These are phyloP conservation scores for Wiebesia pumilae DNA, from an alignment of 1,140 invertebrate genomes.

Conservation along the genomic window DNA sequence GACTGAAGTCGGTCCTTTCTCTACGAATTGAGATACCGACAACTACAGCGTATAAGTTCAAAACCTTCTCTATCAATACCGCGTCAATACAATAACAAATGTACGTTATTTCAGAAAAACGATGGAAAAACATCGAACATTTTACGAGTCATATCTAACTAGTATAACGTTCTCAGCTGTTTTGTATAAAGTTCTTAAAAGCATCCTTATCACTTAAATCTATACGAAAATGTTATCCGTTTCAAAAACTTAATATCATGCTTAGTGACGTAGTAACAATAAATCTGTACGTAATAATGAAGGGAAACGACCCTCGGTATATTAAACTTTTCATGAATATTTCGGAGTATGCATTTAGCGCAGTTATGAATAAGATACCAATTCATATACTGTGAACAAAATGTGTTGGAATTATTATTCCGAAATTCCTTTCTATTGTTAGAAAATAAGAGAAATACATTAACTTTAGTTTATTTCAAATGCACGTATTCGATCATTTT, in stretches of 20 bases:
- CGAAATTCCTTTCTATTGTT: background rate
- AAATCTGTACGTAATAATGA: background rate
- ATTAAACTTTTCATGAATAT: background rate
- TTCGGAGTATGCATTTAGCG: background rate
- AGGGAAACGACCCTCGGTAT: conserved; percentile 11
- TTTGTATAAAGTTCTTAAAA: background rate
- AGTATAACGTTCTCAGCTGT: background rate
- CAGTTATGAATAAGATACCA: background rate
- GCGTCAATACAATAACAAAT: no score
- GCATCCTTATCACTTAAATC: background rate
- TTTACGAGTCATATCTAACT: background rate
- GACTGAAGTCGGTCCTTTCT: no score
- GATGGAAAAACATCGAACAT: conserved; percentile 9
- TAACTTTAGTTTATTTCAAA: background rate
- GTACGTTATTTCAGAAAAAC: no score
- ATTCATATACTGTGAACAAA: background rate
- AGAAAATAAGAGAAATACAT: background rate
- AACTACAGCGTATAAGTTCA: no score
- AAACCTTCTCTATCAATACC: no score
- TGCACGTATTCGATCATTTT: background rate
- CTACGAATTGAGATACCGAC: no score
- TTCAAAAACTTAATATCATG: background rate
- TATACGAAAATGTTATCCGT: background rate
- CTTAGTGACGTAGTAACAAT: conserved; percentile 1
- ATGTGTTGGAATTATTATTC: background rate